Evolutionary conservation across 2,113 vertebrate genomes (phyloP).

Genomic region (Tragelaphus imberbis): DNA sequence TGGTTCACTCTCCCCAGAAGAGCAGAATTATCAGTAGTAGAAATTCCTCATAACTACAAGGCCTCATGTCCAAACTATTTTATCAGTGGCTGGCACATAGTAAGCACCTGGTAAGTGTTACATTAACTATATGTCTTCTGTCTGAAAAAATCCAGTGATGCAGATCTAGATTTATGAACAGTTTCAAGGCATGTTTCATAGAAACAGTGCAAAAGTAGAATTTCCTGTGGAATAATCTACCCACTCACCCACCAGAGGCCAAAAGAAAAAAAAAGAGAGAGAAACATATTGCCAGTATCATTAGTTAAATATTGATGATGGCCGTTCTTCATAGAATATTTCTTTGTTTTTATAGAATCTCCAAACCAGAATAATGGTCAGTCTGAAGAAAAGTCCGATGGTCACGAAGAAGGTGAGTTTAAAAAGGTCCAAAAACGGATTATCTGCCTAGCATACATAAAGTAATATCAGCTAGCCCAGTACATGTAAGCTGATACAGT

Average conservation of each 20-base stretch:
- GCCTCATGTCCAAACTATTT: background rate
- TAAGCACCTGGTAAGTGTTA: background rate
- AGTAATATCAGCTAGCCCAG: background rate
- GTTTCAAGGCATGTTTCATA: background rate
- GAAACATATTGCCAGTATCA: background rate
- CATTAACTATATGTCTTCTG: background rate
- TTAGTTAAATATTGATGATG: background rate
- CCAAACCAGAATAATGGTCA: rapidly evolving
- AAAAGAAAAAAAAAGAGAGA: background rate
- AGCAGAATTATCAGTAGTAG: background rate
- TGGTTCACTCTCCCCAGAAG: background rate
- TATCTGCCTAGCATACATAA: background rate
- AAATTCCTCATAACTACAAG: background rate
- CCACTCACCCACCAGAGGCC: background rate
- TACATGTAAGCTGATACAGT: too few relatives aligned
- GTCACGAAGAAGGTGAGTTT: conserved; percentile 13
- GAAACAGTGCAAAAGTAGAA: background rate
- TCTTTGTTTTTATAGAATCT: conserved; percentile 37
- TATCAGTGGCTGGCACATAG: background rate
- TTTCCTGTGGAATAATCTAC: background rate
- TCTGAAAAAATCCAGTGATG: background rate
- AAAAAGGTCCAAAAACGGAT: background rate
- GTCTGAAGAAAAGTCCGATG: background rate
- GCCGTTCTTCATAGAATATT: background rate
- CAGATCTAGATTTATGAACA: background rate